phyloP scores from a whole-genome alignment of 2,797 vertebrate genomes.

The Betta splendens region DNA sequence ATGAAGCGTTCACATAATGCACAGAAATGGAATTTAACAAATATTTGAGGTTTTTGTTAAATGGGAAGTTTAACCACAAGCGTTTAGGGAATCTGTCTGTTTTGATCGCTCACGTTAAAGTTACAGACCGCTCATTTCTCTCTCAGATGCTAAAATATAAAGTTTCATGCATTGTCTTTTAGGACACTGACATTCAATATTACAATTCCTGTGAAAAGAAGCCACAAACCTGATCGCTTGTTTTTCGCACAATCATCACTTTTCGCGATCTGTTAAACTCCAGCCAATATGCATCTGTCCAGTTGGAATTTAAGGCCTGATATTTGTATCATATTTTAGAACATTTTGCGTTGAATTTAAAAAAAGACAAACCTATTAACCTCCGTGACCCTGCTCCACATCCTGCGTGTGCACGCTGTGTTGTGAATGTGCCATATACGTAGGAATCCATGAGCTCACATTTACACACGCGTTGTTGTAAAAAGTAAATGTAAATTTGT shows the following conservation, averaged over 20 bases:
- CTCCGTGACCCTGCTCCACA: slow-evolving; percentile 1
- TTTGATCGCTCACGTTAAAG: slow-evolving; percentile 24
- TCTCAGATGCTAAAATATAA: slow-evolving; percentile 11
- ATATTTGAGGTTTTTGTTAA: background rate
- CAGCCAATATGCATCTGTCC: slow-evolving; percentile 2
- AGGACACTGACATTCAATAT: slow-evolving; percentile 16
- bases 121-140: slow-evolving; percentile 16
- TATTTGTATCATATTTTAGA: background rate
- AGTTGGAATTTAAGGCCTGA: background rate
- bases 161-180: slow-evolving; percentile 12
- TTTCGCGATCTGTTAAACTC: slow-evolving; percentile 14
- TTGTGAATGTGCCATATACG: slow-evolving; percentile 1
- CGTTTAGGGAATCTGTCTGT: background rate
- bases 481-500: background rate
- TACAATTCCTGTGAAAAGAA: slow-evolving; percentile 11
- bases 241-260: slow-evolving; percentile 36
- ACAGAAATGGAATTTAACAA: slow-evolving; percentile 6
- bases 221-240: background rate
- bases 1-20: background rate
- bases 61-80: slow-evolving; percentile 9
- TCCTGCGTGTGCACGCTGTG: background rate
- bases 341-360: background rate
- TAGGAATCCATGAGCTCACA: background rate
- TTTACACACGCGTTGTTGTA: background rate
- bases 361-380: slow-evolving; percentile 19